phyloP scores from a whole-genome alignment of 1,140 invertebrate genomes.

The Anthonomus grandis region DNA sequence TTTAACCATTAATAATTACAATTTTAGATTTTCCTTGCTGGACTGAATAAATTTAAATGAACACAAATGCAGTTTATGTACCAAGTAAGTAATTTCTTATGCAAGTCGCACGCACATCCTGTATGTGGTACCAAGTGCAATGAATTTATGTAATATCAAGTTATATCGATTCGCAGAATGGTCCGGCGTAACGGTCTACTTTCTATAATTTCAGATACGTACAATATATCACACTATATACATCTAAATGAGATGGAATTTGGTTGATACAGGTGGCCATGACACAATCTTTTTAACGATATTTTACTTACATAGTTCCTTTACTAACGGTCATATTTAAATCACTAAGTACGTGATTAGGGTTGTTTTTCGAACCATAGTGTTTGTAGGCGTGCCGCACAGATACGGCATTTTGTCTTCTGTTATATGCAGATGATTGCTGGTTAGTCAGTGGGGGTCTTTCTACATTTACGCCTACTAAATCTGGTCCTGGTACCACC shows the following conservation, averaged over 20 bases:
- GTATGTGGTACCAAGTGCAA: slow-evolving; percentile 4
- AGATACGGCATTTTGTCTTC: slow-evolving; percentile 75
- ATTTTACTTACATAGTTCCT: slow-evolving; percentile 89
- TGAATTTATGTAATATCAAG: slow-evolving; percentile 13
- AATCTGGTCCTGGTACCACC: slow-evolving; percentile 41
- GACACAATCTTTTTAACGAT: no score
- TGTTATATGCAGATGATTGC: slow-evolving; percentile 67
- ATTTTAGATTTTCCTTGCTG: no score
- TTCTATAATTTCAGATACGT: slow-evolving; percentile 10
- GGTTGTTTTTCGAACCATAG: slow-evolving; percentile 79
- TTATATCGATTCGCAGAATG: slow-evolving; percentile 6
- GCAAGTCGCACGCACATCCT: slow-evolving; percentile 12
- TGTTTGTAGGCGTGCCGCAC: slow-evolving; percentile 79
- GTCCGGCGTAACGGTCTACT: no score
- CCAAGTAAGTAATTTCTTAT: slow-evolving; percentile 1
- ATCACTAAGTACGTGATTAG: slow-evolving; percentile 80
- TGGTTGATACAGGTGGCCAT: neutral
- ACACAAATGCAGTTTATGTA: no score
- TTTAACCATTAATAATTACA: no score
- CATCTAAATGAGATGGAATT: slow-evolving; percentile 7
- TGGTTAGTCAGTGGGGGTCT: slow-evolving; percentile 51
- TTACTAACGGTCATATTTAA: slow-evolving; percentile 89
- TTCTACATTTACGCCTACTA: slow-evolving; percentile 45
- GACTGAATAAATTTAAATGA: no score
- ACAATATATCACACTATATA: slow-evolving; percentile 6